phyloP scores from a whole-genome alignment of 2,113 vertebrate genomes.

The Chloroceryle aenea region DNA sequence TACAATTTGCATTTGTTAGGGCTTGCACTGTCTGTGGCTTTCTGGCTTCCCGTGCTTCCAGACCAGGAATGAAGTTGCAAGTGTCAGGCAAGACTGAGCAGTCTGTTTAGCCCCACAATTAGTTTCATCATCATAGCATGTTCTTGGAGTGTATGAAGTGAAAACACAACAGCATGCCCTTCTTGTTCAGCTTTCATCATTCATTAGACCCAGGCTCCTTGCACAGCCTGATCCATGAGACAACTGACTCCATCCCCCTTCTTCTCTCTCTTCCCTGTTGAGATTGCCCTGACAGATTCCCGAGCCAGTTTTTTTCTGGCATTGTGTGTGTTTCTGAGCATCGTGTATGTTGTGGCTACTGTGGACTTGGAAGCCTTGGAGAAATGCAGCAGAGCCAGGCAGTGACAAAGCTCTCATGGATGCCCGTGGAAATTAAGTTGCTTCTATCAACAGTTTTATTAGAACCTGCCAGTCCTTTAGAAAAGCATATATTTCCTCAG shows the following conservation, averaged over 20 bases:
- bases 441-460: not conserved
- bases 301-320: not conserved
- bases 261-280: not conserved
- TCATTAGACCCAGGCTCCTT: not conserved
- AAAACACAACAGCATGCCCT: accelerated
- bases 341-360: not conserved
- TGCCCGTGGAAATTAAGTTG: not conserved
- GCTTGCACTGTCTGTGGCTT: not conserved
- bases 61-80: not conserved
- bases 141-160: not conserved
- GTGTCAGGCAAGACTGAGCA: not conserved
- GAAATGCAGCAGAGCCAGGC: not conserved
- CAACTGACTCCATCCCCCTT: not conserved
- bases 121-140: not conserved
- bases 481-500: not conserved
- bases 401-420: not conserved
- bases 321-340: not conserved
- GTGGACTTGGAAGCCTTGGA: not conserved
- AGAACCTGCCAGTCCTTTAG: not conserved
- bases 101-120: not conserved
- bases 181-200: accelerated
- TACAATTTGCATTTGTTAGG: not conserved
- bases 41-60: not conserved
- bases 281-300: not conserved
- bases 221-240: not conserved